These are phyloP conservation scores for Apogon talboti DNA, from an alignment of 2,797 vertebrate species.

Conservation along the genomic window DNA sequence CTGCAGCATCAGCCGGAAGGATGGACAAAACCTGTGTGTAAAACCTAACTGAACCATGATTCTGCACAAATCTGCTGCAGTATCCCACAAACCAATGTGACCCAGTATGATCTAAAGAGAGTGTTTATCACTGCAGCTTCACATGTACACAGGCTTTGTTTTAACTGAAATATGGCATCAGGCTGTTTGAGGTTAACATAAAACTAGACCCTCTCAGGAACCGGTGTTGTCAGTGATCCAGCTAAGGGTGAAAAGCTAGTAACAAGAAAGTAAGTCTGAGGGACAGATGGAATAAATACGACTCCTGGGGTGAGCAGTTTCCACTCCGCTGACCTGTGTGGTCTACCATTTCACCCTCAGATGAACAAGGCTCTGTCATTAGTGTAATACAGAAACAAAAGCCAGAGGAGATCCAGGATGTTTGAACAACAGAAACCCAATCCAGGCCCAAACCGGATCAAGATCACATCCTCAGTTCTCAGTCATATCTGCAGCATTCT, in stretches of 20 bases:
- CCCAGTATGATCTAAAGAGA: background rate
- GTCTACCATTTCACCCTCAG: slow-evolving; percentile 62
- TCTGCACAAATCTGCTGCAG: slow-evolving; percentile 1
- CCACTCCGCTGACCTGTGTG: slow-evolving; percentile 41
- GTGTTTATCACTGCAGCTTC: background rate
- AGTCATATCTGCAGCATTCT: background rate
- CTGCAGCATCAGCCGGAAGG: slow-evolving; percentile 12
- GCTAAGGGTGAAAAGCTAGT: slow-evolving; percentile 53
- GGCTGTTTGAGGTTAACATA: background rate
- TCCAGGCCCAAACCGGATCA: background rate
- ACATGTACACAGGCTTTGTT: background rate
- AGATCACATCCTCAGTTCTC: background rate
- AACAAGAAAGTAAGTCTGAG: slow-evolving; percentile 33
- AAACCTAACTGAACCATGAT: background rate
- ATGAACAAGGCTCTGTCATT: slow-evolving; percentile 42
- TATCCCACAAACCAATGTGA: background rate
- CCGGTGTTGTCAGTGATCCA: slow-evolving; percentile 36
- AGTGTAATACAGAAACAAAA: slow-evolving; percentile 42
- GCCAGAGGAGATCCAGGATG: background rate
- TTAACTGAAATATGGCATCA: background rate
- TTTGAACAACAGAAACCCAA: slow-evolving; percentile 4
- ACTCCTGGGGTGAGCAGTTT: slow-evolving; percentile 29
- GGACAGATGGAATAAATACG: slow-evolving; percentile 39
- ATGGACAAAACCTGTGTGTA: background rate
- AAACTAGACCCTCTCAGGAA: background rate